Evolutionary conservation across 2,888 invertebrate species (phyloP), one percentile per base, ranked within the genome.

Genomic region (Amphipoea oculea): DNA sequence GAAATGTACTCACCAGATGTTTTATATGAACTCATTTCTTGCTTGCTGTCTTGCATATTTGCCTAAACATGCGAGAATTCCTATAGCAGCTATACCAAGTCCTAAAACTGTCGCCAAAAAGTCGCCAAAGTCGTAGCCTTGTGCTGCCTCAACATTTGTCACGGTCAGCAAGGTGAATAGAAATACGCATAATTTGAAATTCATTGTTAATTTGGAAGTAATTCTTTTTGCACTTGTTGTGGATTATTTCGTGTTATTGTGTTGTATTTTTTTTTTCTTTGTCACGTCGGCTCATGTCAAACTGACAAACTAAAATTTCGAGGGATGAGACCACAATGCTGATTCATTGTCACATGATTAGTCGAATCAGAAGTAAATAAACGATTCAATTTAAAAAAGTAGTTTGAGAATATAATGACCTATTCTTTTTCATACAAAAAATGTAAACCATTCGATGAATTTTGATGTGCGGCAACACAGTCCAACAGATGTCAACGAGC

Each of bases 31-130:
- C 90, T 97, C 97, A 86, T 96, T 96, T 89, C 96, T 94, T 68
- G 97, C 97, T 93, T 97, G 97, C 92, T 97, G 97, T 90, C 98
- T 97, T 40, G 98, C 98, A 91, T 98, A 98, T 87, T 97, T 97
- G 62, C 98, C 98, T 90, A 98, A 95, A 94, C 98, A 98, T 42
- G 98, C 98, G 75, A 98, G 96, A 81, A 98, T 97, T 89, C 97
- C 97, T 80, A 98, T 92, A 48, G 97, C 96, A 70, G 97, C 96
- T 66, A 98, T 97, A 67, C 97, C 95, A 65, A 98, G 89, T 1
- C 98, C 98, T 73, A 98, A 91, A 86, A 98, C 95, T 42, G 98
- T 96, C 9, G 98, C 98, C 85, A 98, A 90, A 83, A 98, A 98
- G 93, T 98, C 98, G 3, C 98, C 98, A 91, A 98, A 98, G 93